These are phyloP conservation scores for Myopa testacea DNA, from an alignment of 2,888 invertebrate species.

Conservation along the genomic window DNA sequence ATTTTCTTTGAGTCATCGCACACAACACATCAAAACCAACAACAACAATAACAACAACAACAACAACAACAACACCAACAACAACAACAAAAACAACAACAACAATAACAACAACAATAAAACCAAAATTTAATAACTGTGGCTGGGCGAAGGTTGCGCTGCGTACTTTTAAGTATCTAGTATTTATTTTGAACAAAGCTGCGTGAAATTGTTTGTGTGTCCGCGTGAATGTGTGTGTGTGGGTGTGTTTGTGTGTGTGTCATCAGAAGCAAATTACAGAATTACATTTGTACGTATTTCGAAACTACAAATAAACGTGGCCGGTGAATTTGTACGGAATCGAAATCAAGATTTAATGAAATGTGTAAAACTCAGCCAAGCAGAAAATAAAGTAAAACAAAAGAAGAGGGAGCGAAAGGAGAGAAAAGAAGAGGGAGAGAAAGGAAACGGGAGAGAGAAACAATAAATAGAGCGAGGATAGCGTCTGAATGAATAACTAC, in stretches of 20 bases:
- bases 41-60: too few relatives aligned
- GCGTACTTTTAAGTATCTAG: too few relatives aligned
- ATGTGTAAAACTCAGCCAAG: constrained; percentile 10
- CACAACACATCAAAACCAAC: too few relatives aligned
- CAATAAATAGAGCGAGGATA: background rate
- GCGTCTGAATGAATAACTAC: too few relatives aligned
- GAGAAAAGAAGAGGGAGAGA: background rate
- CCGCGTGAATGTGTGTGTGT: background rate
- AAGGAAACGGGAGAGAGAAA: background rate
- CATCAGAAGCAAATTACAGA: background rate
- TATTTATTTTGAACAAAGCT: too few relatives aligned
- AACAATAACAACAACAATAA: too few relatives aligned
- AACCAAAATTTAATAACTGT: too few relatives aligned
- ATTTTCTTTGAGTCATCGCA: too few relatives aligned
- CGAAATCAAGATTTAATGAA: constrained; percentile 2
- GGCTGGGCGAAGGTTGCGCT: too few relatives aligned
- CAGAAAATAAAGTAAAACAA: background rate
- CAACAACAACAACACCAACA: too few relatives aligned
- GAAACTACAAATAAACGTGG: background rate
- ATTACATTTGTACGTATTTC: background rate
- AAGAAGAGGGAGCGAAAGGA: background rate
- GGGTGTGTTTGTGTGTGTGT: background rate
- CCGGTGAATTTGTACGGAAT: background rate
- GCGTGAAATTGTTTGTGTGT: background rate
- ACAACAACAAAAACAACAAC: too few relatives aligned